Evolutionary conservation across 2,797 vertebrate species (phyloP).

Genomic region (Macropus fuliginosus): DNA sequence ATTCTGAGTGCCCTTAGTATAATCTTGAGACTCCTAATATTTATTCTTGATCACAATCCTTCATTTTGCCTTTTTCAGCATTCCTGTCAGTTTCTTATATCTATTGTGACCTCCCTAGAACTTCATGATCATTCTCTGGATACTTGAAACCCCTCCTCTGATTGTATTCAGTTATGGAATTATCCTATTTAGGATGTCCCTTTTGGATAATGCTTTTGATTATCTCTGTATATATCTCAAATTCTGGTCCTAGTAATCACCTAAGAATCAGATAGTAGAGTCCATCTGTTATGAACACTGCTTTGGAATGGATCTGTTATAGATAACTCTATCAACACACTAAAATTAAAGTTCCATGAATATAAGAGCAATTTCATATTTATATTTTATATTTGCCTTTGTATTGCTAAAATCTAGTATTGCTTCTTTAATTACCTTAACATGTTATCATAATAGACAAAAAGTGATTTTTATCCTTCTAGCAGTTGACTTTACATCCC

Average conservation of each 20-base stretch:
- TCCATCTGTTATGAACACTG: not conserved
- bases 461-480: not conserved
- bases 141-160: not conserved
- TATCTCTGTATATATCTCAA: not conserved
- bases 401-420: not conserved
- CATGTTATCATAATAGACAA: not conserved
- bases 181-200: not conserved
- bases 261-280: not conserved
- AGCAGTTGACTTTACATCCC: not conserved
- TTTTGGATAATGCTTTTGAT: not conserved
- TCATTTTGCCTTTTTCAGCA: not conserved
- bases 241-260: not conserved
- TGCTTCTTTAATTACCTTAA: not conserved
- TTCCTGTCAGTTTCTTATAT: not conserved
- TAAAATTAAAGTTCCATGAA: not conserved
- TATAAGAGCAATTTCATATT: not conserved
- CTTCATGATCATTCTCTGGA: not conserved
- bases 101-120: not conserved
- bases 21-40: not conserved
- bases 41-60: not conserved
- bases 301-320: not conserved
- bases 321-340: not conserved
- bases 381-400: not conserved
- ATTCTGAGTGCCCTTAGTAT: not conserved
- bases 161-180: not conserved